Evolutionary conservation across 2,113 vertebrate species (phyloP).

Genomic region (Herpailurus yagouaroundi): DNA sequence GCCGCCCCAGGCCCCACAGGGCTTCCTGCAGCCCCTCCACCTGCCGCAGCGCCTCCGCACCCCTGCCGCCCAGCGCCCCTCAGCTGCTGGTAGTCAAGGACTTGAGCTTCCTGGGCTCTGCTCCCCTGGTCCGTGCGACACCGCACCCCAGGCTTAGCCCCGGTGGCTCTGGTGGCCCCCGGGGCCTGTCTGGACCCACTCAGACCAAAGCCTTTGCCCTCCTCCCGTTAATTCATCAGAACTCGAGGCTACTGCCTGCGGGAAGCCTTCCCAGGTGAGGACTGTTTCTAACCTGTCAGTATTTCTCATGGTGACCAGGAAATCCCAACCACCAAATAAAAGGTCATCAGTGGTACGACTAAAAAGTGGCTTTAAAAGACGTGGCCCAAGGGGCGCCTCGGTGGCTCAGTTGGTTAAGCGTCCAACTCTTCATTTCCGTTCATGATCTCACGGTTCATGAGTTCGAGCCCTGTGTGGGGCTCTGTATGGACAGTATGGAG

Average conservation of each 20-base stretch:
- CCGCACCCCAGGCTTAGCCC: neutral
- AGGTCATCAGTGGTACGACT: neutral
- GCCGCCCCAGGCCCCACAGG: neutral
- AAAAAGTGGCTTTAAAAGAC: neutral
- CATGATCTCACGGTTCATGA: too few relatives aligned
- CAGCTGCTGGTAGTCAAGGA: neutral
- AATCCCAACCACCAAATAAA: slow-evolving; percentile 36
- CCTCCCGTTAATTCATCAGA: neutral
- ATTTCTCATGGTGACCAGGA: neutral
- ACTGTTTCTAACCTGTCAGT: neutral
- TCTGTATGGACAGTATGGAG: too few relatives aligned
- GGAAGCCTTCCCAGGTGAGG: neutral
- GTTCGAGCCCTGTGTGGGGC: too few relatives aligned
- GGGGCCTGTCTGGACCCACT: neutral
- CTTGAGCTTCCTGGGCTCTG: neutral
- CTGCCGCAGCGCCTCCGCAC: too few relatives aligned
- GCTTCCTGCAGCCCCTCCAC: too few relatives aligned
- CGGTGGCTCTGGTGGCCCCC: neutral
- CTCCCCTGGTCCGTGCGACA: neutral
- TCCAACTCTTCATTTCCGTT: too few relatives aligned
- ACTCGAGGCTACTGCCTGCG: neutral
- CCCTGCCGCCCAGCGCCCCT: too few relatives aligned
- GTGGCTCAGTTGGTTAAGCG: too few relatives aligned
- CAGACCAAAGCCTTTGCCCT: neutral
- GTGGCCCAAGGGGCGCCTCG: neutral